Conservation (phyloP, 2,113 vertebrate genomes). For the Macquaria australasica region DNA sequence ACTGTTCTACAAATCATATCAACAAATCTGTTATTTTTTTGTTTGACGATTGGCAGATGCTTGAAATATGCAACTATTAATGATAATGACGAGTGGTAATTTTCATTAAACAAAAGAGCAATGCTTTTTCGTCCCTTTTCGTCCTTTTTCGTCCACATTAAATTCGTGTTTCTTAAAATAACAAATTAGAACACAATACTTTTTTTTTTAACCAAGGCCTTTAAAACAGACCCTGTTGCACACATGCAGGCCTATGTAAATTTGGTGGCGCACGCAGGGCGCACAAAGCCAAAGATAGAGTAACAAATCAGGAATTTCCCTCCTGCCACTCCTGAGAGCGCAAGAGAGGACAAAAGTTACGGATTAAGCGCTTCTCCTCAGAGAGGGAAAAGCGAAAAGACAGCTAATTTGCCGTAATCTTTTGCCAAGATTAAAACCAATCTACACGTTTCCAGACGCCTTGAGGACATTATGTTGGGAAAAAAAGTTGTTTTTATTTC, state of each 20-base stretch:
- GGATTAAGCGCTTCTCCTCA: constrained; percentile 60
- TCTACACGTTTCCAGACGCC: constrained; percentile 6
- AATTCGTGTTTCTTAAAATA: background rate
- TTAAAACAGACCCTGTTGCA: constrained; percentile 46
- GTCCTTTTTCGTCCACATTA: background rate
- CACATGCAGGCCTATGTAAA: constrained; percentile 61
- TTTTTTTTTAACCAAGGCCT: background rate
- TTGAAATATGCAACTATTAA: background rate
- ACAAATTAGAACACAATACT: background rate
- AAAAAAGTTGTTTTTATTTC: constrained; percentile 21
- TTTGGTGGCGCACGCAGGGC: constrained; percentile 77
- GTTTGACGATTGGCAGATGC: background rate
- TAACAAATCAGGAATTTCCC: constrained; percentile 87
- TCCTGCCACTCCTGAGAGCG: constrained; percentile 83
- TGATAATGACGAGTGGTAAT: background rate
- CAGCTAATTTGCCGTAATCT: constrained; percentile 25
- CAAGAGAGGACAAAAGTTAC: constrained; percentile 68
- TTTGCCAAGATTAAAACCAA: constrained; percentile 10
- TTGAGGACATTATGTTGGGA: background rate
- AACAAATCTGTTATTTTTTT: background rate
- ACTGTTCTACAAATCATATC: background rate
- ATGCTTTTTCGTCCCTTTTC: background rate
- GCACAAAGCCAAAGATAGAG: constrained; percentile 83
- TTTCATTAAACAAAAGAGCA: background rate
- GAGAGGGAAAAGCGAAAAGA: constrained; percentile 33